These are phyloP conservation scores for Penaeus japonicus DNA, from an alignment of 1,140 invertebrate species.

Conservation along the genomic window DNA sequence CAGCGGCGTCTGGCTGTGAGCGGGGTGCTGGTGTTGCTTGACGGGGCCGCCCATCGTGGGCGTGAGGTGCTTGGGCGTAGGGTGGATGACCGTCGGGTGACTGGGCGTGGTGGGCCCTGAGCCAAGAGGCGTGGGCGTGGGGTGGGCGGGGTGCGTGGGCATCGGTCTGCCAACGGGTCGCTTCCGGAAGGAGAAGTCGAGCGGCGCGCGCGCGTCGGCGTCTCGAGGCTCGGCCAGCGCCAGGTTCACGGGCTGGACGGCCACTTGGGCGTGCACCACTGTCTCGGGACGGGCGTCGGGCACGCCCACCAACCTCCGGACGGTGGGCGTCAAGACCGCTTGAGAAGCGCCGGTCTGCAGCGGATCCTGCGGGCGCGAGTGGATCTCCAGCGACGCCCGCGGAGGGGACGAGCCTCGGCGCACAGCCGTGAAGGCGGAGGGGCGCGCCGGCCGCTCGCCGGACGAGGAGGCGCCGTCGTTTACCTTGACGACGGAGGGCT, in stretches of 20 bases:
- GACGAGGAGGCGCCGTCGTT: slow-evolving; percentile 55
- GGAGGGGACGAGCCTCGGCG: slow-evolving; percentile 10
- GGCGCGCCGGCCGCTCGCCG: background rate
- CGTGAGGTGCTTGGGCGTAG: background rate
- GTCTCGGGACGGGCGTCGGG: slow-evolving; percentile 34
- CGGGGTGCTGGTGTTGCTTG: too few species aligned
- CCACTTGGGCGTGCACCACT: slow-evolving; percentile 44
- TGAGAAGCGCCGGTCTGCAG: background rate
- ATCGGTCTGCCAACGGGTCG: background rate
- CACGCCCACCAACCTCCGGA: background rate
- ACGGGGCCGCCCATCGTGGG: background rate
- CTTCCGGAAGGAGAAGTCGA: slow-evolving; percentile 36
- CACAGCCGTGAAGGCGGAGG: slow-evolving; percentile 46
- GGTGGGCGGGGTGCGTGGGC: background rate
- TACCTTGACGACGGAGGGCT: slow-evolving; percentile 9
- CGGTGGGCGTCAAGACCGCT: slow-evolving; percentile 31
- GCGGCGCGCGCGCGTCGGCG: slow-evolving; percentile 9
- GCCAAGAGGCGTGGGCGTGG: background rate
- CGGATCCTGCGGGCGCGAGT: slow-evolving; percentile 3
- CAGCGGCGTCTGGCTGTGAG: too few species aligned
- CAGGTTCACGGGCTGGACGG: slow-evolving; percentile 35
- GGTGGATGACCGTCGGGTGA: background rate
- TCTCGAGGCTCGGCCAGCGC: slow-evolving; percentile 10
- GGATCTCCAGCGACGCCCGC: slow-evolving; percentile 1
- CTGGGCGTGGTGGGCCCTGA: background rate